Evolutionary conservation across 2,888 invertebrate genomes (phyloP).

Genomic region (Orchestes rusci): DNA sequence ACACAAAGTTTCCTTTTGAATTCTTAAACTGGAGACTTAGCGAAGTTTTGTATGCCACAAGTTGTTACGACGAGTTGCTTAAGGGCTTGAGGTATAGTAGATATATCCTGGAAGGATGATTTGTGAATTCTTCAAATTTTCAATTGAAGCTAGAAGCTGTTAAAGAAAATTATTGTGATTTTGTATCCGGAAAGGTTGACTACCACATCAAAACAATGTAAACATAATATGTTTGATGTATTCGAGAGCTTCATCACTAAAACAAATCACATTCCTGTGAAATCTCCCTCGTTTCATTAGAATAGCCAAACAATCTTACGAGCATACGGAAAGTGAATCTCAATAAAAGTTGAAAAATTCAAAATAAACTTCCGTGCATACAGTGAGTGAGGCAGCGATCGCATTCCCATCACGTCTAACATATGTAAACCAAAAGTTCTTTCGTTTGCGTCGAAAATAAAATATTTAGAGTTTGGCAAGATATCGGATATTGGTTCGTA

Average conservation of each 20-base stretch:
- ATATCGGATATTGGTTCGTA: conserved; percentile 29
- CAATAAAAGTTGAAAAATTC: conserved; percentile 19
- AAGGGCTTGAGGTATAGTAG: no score
- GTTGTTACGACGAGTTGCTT: conserved; percentile 20
- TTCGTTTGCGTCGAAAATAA: conserved; percentile 38
- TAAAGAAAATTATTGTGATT: no score
- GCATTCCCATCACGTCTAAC: conserved; percentile 42
- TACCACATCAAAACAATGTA: no score
- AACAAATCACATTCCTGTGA: no score
- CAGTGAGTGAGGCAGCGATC: conserved; percentile 25
- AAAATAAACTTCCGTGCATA: conserved; percentile 29
- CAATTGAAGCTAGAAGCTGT: not conserved
- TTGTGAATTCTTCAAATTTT: not conserved
- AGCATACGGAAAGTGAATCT: conserved; percentile 7
- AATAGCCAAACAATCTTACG: no score
- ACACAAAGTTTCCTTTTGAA: conserved; percentile 29
- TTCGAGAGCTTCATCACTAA: no score
- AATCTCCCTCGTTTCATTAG: not conserved
- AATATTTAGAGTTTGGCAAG: conserved; percentile 41
- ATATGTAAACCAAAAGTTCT: conserved; percentile 43
- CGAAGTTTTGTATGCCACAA: conserved; percentile 20
- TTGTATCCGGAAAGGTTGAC: no score
- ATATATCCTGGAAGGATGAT: not conserved
- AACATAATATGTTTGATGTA: no score
- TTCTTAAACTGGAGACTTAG: conserved; percentile 20